These are phyloP conservation scores for Chrysina gloriosa DNA, from an alignment of 2,888 invertebrate genomes.

Conservation along the genomic window DNA sequence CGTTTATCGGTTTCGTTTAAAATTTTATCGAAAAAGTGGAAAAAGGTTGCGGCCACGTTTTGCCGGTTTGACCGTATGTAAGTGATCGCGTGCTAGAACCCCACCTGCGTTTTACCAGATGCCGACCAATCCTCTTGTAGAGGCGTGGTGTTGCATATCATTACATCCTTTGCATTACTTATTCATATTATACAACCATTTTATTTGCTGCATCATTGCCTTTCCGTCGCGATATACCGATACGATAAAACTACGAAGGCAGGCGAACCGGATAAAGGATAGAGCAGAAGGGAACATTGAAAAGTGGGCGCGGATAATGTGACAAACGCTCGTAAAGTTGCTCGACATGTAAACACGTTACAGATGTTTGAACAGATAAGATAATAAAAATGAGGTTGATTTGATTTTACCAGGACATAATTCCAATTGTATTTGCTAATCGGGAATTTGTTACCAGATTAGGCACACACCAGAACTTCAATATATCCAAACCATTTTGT, in stretches of 20 bases:
- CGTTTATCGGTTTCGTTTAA: slow-evolving; percentile 21
- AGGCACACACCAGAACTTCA: too few species aligned
- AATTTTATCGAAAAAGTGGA: slow-evolving; percentile 18
- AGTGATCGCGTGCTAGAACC: slow-evolving; percentile 52
- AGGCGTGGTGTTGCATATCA: slow-evolving; percentile 54
- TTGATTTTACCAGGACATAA: not conserved
- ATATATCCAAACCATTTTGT: too few species aligned
- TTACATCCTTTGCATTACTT: slow-evolving; percentile 54
- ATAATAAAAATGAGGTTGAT: not conserved
- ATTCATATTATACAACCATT: slow-evolving; percentile 60
- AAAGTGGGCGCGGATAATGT: slow-evolving; percentile 23
- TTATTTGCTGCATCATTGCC: slow-evolving; percentile 59
- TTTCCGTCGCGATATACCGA: slow-evolving; percentile 33
- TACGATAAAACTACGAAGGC: slow-evolving; percentile 12
- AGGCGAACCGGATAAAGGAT: not conserved
- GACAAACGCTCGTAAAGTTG: slow-evolving; percentile 20
- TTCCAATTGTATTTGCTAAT: not conserved
- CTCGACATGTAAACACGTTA: slow-evolving; percentile 15
- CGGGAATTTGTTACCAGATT: too few species aligned
- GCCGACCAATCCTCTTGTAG: slow-evolving; percentile 52
- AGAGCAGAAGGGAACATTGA: not conserved
- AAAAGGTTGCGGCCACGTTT: slow-evolving; percentile 23
- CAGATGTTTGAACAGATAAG: slow-evolving; percentile 2
- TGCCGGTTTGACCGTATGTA: slow-evolving; percentile 21
- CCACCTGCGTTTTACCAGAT: slow-evolving; percentile 53